A percentile compares a stretch with the other conserved stretches of the same genome.
Conservation (phyloP, 2,888 invertebrate species). For the Ormyrus labotus region DNA sequence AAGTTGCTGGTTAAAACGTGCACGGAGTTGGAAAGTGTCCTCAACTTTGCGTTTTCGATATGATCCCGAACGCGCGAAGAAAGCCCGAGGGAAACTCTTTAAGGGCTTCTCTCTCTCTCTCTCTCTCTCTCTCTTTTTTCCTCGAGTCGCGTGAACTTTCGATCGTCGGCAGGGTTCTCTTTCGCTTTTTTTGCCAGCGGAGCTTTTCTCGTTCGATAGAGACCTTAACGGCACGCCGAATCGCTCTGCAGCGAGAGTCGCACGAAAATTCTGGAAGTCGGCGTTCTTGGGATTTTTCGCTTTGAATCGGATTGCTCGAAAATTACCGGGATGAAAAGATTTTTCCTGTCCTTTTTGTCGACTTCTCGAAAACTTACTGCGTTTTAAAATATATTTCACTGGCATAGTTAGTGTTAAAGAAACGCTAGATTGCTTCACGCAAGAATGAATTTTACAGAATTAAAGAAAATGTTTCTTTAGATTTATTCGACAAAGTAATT, state of each 20-base stretch:
- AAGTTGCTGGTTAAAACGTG: background rate
- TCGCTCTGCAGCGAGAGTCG: slow-evolving; percentile 1
- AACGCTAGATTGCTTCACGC: too few relatives aligned
- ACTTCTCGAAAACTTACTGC: too few relatives aligned
- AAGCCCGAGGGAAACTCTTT: slow-evolving; percentile 40
- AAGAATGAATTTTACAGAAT: too few relatives aligned
- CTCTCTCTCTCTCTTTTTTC: background rate
- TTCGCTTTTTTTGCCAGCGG: background rate
- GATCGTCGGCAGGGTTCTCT: slow-evolving; percentile 16
- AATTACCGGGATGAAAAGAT: too few relatives aligned
- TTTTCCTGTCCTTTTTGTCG: too few relatives aligned
- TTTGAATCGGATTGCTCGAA: too few relatives aligned
- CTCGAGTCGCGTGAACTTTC: slow-evolving; percentile 44
- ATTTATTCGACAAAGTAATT: too few relatives aligned
- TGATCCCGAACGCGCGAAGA: slow-evolving; percentile 33
- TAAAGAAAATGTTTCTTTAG: too few relatives aligned
- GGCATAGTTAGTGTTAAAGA: too few relatives aligned
- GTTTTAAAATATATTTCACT: too few relatives aligned
- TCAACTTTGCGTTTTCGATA: slow-evolving; percentile 1
- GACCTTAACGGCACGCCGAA: slow-evolving; percentile 12
- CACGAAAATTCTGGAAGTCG: slow-evolving; percentile 16
- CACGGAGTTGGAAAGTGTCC: slow-evolving; percentile 12
- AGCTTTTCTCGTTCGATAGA: background rate
- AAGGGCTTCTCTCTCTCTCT: slow-evolving; percentile 12
- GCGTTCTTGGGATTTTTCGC: too few relatives aligned